Conservation (phyloP, 2,797 vertebrate genomes). For the Myotis pilosus region DNA sequence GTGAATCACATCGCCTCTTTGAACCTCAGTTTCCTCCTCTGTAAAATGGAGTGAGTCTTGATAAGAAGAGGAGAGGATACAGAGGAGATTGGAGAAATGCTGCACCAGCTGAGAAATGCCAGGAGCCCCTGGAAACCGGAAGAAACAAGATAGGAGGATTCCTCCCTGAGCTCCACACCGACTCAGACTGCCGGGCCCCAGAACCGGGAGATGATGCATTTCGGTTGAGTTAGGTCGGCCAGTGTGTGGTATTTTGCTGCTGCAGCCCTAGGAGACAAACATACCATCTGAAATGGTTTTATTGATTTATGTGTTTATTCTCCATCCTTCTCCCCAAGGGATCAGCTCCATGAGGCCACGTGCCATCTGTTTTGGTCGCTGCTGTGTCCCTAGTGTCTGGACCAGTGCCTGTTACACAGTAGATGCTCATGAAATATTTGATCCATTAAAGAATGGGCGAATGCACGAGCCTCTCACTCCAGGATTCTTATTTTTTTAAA, state of each 20-base stretch:
- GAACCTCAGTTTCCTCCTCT: conserved; percentile 4
- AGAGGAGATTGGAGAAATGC: not conserved
- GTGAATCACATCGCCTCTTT: not conserved
- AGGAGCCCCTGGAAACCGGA: not conserved
- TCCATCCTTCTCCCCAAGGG: not conserved
- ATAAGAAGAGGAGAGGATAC: not conserved
- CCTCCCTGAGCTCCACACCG: not conserved
- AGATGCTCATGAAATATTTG: not conserved
- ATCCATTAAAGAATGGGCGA: not conserved
- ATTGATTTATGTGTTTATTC: not conserved
- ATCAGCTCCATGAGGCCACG: not conserved
- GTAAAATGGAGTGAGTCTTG: not conserved
- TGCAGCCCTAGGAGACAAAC: not conserved
- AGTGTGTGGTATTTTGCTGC: not conserved
- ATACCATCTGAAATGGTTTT: not conserved
- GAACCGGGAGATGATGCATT: rapidly evolving
- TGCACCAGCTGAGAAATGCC: not conserved
- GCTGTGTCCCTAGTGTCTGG: not conserved
- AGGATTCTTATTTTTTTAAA: not conserved
- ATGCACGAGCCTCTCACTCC: rapidly evolving
- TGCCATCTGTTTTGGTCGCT: not conserved
- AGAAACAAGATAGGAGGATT: not conserved
- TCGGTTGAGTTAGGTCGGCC: not conserved
- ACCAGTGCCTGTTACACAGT: not conserved
- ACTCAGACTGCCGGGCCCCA: not conserved